A percentile compares a stretch with the other conserved stretches of the same genome.
Evolutionary conservation across 92 coral and sea anemone species (phyloP).

Genomic region (Porites lobata): DNA sequence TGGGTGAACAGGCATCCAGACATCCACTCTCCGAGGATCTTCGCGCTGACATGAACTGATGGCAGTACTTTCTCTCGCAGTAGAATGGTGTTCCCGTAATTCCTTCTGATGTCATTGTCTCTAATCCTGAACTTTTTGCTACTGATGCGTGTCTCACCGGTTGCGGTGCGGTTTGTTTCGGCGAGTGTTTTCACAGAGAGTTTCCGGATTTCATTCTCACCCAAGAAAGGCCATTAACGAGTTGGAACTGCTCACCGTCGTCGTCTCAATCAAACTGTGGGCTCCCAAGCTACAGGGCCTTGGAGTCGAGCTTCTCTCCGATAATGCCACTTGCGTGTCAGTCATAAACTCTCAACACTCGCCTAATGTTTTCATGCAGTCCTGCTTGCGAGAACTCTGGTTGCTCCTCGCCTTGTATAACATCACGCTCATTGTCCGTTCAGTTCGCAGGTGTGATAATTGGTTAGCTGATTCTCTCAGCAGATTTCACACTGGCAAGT

Average conservation of each 20-base stretch:
- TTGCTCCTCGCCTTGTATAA: conserved; percentile 26
- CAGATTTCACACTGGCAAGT: conserved; percentile 1
- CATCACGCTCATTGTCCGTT: conserved; percentile 32
- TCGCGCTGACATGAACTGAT: conserved; percentile 59
- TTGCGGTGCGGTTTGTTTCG: conserved; percentile 58
- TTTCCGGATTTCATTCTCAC: conserved; percentile 44
- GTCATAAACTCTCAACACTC: conserved; percentile 44
- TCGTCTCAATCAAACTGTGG: conserved; percentile 47
- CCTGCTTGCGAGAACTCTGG: conserved; percentile 53
- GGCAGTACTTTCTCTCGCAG: conserved; percentile 40
- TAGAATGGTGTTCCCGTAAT: conserved; percentile 62
- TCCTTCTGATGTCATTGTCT: conserved; percentile 42
- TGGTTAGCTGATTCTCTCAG: conserved; percentile 42
- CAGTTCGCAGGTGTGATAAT: conserved; percentile 22
- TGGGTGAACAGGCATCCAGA: not conserved
- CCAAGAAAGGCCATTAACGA: conserved; percentile 30
- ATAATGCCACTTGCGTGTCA: conserved; percentile 34
- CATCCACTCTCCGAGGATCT: conserved; percentile 28
- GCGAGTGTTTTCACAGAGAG: conserved; percentile 37
- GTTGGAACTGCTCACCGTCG: conserved; percentile 47
- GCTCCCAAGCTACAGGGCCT: conserved; percentile 42
- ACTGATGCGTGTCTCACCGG: conserved; percentile 64
- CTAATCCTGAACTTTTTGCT: conserved; percentile 42
- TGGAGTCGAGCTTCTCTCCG: conserved; percentile 43
- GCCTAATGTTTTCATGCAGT: conserved; percentile 48